Evolutionary conservation across 1,140 invertebrate genomes (phyloP).

Genomic region (Coptotermes formosanus): DNA sequence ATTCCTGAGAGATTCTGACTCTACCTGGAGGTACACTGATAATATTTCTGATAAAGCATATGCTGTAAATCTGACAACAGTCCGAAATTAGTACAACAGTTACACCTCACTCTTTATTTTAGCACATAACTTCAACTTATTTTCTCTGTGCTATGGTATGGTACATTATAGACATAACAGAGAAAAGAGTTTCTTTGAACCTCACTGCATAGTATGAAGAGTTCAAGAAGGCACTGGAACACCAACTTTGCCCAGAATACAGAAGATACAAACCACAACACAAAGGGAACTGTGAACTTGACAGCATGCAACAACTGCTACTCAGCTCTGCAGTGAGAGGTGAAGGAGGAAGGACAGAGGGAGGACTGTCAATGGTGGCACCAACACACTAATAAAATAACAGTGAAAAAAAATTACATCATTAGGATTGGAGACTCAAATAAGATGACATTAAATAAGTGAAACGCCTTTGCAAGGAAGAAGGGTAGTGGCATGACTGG

Average conservation of each 20-base stretch:
- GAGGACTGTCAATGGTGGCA: background rate
- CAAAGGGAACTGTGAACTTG: background rate
- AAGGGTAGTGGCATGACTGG: background rate
- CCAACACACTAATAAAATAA: background rate
- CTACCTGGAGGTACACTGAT: too few relatives aligned
- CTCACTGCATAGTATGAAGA: background rate
- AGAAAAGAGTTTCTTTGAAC: background rate
- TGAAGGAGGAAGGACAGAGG: background rate
- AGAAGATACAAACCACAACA: background rate
- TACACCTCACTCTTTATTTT: background rate
- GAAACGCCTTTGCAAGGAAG: background rate
- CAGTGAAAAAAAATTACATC: background rate
- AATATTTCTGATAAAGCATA: too few relatives aligned
- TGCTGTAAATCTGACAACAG: too few relatives aligned
- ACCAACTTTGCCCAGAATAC: background rate
- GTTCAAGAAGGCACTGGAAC: background rate
- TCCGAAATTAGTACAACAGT: background rate
- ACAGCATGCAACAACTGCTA: background rate
- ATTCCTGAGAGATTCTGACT: too few relatives aligned
- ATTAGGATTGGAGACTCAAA: background rate
- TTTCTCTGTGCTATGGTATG: too few relatives aligned
- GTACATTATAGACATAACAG: background rate
- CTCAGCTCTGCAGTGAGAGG: background rate
- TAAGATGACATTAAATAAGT: background rate
- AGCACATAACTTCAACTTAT: background rate